Evolutionary conservation across 2,113 vertebrate genomes (phyloP).

Genomic region (Hippotragus niger): DNA sequence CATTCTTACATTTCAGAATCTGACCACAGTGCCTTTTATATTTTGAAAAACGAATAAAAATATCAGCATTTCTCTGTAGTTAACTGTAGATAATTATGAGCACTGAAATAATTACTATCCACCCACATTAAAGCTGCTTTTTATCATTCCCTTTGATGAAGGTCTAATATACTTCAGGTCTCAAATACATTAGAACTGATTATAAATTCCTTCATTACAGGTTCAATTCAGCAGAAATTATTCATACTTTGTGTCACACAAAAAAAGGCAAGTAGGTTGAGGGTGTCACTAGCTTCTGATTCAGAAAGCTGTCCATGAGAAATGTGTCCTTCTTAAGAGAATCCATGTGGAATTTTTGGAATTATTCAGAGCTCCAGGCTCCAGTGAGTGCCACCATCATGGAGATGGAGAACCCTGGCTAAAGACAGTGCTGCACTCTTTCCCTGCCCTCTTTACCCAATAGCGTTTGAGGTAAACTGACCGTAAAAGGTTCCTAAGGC

Average conservation of each 20-base stretch:
- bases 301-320: slow-evolving; percentile 53
- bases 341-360: background rate
- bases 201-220: slow-evolving; percentile 77
- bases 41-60: slow-evolving; percentile 42
- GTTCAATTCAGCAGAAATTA: slow-evolving; percentile 75
- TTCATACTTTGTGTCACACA: slow-evolving; percentile 56
- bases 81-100: slow-evolving; percentile 75
- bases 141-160: slow-evolving; percentile 80
- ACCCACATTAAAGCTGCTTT: slow-evolving; percentile 73
- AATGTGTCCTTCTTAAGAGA: slow-evolving; percentile 25
- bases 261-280: slow-evolving; percentile 59
- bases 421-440: background rate
- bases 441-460: background rate
- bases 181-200: slow-evolving; percentile 79
- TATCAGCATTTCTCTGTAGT: slow-evolving; percentile 53
- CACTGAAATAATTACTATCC: slow-evolving; percentile 78
- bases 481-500: background rate
- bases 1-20: slow-evolving; percentile 1
- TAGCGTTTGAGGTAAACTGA: background rate
- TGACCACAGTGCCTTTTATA: slow-evolving; percentile 13
- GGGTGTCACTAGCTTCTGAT: slow-evolving; percentile 57
- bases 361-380: slow-evolving; percentile 23
- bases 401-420: background rate
- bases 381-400: background rate
- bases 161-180: slow-evolving; percentile 76